Base-by-base conservation (phyloP, 2,797 vertebrate species). In the Chelidonichthys spinosus region DNA sequence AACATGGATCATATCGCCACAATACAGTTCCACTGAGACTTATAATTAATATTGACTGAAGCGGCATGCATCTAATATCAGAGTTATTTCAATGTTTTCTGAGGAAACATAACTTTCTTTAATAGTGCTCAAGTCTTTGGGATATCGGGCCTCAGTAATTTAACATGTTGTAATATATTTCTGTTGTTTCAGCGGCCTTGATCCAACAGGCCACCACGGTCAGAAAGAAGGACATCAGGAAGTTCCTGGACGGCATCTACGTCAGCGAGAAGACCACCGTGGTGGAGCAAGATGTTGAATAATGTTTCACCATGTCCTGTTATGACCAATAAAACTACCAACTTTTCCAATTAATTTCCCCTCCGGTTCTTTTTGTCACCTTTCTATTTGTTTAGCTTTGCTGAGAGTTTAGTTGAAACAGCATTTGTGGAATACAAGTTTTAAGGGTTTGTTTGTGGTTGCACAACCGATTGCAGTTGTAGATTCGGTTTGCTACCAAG, bases 151-250 rank as follows among this genome's bases (percentile, higher is more conserved):
- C 8, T 25, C 17, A 3, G 5, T 60, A 17, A n/a, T 46, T 43
- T 11, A 17, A 6, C 49, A 39, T 43, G 35, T 63, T 76, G 9
- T 44, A 44, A 59, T 15, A 4, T 11, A 9, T 72, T 49, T 53
- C 15, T n/a, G 49, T 59, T 0, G 69, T 93, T 94, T 59, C 78
- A 98, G 98, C 96, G 72, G 96, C 97, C 78, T 93, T 97, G 89
- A 97, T 98, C 91, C 97, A 98, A 86, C 97, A 97, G 91, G 96
- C 97, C 76, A 98, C 97, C 66, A 97, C 96, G 63, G 97, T 98
- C 74, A 97, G 96, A 95, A 98, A 98, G 85, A 97, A 99, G 91
- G 97, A 98, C 95, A 98, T 98, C 94, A 93, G 96, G 79, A 99
- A 94, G 69, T 95, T 94, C 77, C 63, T 94, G 84, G 92, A 94